Base-by-base conservation (phyloP, 2,113 vertebrate genomes). In the Hystrix brachyura region DNA sequence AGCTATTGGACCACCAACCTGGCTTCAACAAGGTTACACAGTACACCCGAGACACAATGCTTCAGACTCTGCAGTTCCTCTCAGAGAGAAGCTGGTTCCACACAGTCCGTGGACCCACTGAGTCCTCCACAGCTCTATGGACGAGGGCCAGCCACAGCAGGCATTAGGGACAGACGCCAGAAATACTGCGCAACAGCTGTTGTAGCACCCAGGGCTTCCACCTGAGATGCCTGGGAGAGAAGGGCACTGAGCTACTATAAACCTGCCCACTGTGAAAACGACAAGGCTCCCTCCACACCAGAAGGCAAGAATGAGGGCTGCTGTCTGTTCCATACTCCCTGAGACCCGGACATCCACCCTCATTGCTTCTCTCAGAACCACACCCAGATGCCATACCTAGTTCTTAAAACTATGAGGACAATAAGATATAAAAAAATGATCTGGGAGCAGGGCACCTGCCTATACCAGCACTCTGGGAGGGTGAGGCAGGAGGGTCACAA, bases 81-180 rank as follows among this genome's bases (percentile, higher is more conserved):
- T 57, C 19, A 25, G n/a, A 55, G 4, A 13, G 29, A 76, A 81
- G 60, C 46, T 62, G 18, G 34, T 18, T 76, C 71, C 59, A 55
- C 0, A 4, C 12, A 32, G 0, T 11, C 5, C 11, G 34, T 38
- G 7, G 23, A 38, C 10, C 65, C 65, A 48, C 29, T 3, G 21
- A 8, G 2, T 38, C 29, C 60, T 60, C 53, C 7, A 60, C 43
- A 51, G 34, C 34, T 27, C 32, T 43, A 18, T 27, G 27, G n/a
- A 51, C 17, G 62, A 83, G 82, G 23, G 7, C 43, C 46, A 67
- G 11, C 34, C 1, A 10, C 5, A 13, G 11, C 3, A 60, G 17
- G 43, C 9, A 4, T 83, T 25, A 65, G 71, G 79, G 43, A 38
- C 19, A 17, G 5, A 53, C 43, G 34, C 60, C 57, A 27, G 32